A percentile compares a stretch with the other conserved stretches of the same genome.
Evolutionary conservation across 2,113 vertebrate genomes (phyloP).

Genomic region (Macrotis lagotis): DNA sequence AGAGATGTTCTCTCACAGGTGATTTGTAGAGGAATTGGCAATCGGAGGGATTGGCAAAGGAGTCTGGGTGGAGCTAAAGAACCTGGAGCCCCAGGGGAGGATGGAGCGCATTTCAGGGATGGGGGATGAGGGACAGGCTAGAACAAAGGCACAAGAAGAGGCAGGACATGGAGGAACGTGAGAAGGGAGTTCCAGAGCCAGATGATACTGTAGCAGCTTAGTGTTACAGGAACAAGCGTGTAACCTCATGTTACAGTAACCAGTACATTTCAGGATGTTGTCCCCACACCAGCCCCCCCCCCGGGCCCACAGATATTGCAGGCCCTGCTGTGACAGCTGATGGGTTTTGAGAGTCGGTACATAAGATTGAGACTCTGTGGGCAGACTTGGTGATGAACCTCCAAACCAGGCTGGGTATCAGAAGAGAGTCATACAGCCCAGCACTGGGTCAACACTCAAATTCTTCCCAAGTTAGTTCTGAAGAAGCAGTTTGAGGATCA

Average conservation of each 20-base stretch:
- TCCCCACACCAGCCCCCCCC: background rate
- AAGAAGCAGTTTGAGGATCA: background rate
- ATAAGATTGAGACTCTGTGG: background rate
- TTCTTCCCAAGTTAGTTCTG: background rate
- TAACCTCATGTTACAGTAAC: too few relatives aligned
- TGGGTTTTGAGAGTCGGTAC: background rate
- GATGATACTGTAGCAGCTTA: background rate
- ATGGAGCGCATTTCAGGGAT: too few relatives aligned
- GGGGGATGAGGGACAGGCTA: background rate
- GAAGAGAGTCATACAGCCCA: background rate
- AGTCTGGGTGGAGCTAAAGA: background rate
- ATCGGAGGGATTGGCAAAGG: background rate
- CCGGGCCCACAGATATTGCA: background rate
- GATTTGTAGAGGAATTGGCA: too few relatives aligned
- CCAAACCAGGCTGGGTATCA: background rate
- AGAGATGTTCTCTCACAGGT: too few relatives aligned
- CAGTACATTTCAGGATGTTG: background rate
- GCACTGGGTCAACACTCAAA: background rate
- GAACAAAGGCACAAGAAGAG: too few relatives aligned
- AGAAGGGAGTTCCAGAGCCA: background rate
- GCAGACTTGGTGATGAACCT: background rate
- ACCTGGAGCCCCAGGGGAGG: background rate
- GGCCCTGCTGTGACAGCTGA: background rate
- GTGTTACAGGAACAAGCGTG: background rate
- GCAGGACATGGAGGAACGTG: too few relatives aligned